Percentiles rank a stretch among this genome's conserved stretches.
These are phyloP conservation scores for Momotus momota DNA, from an alignment of 2,797 vertebrate genomes.

Conservation along the genomic window DNA sequence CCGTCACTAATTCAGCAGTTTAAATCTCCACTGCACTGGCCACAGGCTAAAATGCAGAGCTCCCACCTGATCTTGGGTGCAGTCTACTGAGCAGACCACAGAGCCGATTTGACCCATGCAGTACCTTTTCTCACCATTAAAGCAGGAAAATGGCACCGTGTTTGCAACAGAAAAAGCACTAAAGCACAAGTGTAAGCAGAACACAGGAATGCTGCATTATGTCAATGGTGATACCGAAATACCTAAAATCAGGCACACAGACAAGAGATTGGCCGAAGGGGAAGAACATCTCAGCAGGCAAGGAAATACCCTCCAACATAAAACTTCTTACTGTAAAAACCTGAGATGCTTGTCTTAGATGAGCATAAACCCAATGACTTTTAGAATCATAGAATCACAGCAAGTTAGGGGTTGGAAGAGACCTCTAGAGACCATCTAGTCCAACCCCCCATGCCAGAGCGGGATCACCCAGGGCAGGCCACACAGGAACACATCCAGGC, in stretches of 20 bases:
- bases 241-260: fast-evolving
- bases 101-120: neutral
- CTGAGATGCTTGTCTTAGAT: neutral
- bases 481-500: too few relatives aligned
- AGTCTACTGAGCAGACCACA: neutral
- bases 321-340: neutral
- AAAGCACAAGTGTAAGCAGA: neutral
- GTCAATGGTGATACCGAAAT: neutral
- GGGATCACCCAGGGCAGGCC: too few relatives aligned
- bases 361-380: neutral
- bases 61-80: neutral
- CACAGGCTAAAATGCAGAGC: neutral
- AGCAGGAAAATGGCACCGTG: neutral
- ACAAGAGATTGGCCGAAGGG: neutral
- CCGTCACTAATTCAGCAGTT: neutral
- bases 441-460: too few relatives aligned
- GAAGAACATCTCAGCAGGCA: neutral
- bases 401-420: too few relatives aligned
- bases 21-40: neutral
- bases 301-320: neutral
- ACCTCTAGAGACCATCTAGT: too few relatives aligned
- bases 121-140: neutral
- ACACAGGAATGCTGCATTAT: neutral
- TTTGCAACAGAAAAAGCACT: neutral
- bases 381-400: neutral